Evolutionary conservation across 2,888 invertebrate species (phyloP), one percentile per base, ranked within the genome.

Genomic region (Pristionchus entomophagus): DNA sequence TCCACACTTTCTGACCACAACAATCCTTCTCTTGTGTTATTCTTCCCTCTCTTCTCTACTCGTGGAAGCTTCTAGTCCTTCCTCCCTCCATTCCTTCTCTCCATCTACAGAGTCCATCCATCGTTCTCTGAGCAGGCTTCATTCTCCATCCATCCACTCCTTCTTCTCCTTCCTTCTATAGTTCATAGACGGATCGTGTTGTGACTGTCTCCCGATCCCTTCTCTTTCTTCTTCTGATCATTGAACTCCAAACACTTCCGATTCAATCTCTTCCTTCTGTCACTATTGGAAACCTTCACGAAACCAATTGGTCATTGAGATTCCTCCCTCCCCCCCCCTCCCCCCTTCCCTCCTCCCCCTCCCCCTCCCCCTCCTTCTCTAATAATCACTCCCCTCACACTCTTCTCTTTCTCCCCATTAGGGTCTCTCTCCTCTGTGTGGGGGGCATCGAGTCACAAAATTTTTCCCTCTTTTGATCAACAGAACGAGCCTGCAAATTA

Each of bases 1-100:
- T 32, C 45, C 65, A 65, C 35, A 32, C 73, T 65, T 19, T 73
- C 73, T 73, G 73, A 73, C 73, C 73, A 73, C 73, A 38, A 73
- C 73, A 73, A 73, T 45, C 73, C 14, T 22, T 29, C 65, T 14
- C 4, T 19, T 35, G 62, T 32, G 19, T 35, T 65, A n/a, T 73
- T 73, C 41, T 41, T n/a, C 17, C 45, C 41, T 10, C 26, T 41
- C 41, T 17, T 41, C 41, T n/a, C 26, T 41, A 41, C 73, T 41
- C 26, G 56, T 17, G 14, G 56, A n/a, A 56, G 17, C 56, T 56
- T n/a, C n/a, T 22, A 45, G 45, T 45, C 45, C 45, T 17, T n/a
- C n/a, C 56, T 17, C 56, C 5, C 56, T 17, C 56, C 6, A 22
- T 22, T 56, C 56, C n/a, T n/a, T 56, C 56, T 56, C 56, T 56